phyloP scores from a whole-genome alignment of 2,888 invertebrate genomes.

The Choristoneura rosaceana region DNA sequence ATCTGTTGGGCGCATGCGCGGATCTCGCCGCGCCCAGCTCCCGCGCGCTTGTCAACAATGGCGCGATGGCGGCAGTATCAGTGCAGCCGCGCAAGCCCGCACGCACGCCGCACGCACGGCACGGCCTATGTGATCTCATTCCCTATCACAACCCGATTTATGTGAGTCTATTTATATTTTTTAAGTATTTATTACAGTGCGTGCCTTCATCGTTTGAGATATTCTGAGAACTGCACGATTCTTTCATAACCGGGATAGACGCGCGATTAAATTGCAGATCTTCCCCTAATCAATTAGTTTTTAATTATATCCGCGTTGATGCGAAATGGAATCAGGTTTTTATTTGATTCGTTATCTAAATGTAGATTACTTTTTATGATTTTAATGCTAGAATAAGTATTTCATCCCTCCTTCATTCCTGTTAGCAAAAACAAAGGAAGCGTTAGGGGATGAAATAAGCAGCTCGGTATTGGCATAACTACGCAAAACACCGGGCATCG shows the following conservation, averaged over 20 bases:
- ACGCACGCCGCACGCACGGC: slow-evolving; percentile 51
- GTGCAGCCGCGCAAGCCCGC: slow-evolving; percentile 64
- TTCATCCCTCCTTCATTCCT: background rate
- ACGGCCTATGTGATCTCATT: slow-evolving; percentile 68
- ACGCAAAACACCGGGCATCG: slow-evolving; percentile 10
- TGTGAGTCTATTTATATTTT: slow-evolving; percentile 60
- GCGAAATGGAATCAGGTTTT: background rate
- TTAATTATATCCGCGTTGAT: slow-evolving; percentile 7
- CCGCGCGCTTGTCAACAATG: slow-evolving; percentile 58
- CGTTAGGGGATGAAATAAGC: slow-evolving; percentile 27
- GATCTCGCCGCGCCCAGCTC: slow-evolving; percentile 52
- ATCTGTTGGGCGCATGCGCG: slow-evolving; percentile 52
- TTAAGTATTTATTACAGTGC: slow-evolving; percentile 14
- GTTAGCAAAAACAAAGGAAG: slow-evolving; percentile 39
- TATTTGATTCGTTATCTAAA: background rate
- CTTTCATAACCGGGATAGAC: slow-evolving; percentile 10
- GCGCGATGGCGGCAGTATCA: slow-evolving; percentile 61
- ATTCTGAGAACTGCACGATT: background rate
- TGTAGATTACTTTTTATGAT: background rate
- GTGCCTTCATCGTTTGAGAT: slow-evolving; percentile 7
- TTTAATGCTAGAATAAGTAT: background rate
- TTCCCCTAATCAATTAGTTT: slow-evolving; percentile 28
- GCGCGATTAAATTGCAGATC: slow-evolving; percentile 8
- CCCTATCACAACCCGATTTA: slow-evolving; percentile 59
- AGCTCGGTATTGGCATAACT: background rate